These are phyloP conservation scores for Cancer borealis DNA, from an alignment of 2,888 invertebrate species.

Conservation along the genomic window DNA sequence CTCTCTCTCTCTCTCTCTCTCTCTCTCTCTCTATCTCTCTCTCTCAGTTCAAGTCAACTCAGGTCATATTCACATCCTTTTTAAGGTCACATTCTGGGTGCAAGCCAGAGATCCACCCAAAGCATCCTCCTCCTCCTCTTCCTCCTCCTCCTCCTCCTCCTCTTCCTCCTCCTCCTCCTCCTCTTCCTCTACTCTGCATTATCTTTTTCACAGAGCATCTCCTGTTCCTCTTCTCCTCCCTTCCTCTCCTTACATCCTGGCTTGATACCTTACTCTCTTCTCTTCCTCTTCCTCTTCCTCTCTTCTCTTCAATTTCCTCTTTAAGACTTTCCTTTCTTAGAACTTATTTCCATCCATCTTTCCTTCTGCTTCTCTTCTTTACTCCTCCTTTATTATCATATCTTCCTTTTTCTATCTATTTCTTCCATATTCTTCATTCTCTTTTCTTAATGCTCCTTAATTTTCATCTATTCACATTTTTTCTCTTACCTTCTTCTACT, in stretches of 20 bases:
- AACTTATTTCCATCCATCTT: not conserved
- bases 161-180: not conserved
- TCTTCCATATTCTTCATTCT: not conserved
- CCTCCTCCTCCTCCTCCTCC: not conserved
- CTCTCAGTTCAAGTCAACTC: not conserved
- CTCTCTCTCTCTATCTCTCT: not conserved
- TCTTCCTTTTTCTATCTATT: not conserved
- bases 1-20: not conserved
- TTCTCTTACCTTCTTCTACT: not conserved
- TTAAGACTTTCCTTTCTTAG: not conserved
- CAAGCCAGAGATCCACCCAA: not conserved
- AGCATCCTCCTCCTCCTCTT: not conserved
- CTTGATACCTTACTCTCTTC: not conserved
- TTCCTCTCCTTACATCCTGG: not conserved
- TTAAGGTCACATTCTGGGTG: conserved; percentile 5
- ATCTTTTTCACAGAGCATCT: not conserved
- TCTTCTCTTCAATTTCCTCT: not conserved
- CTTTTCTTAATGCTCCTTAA: not conserved
- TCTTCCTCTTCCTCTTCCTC: not conserved
- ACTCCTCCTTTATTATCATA: not conserved
- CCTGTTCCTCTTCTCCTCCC: not conserved
- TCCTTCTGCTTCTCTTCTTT: not conserved
- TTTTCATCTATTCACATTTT: not conserved
- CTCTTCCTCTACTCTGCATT: not conserved
- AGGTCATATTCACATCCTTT: not conserved